Evolutionary conservation across 1,140 invertebrate genomes (phyloP).

Genomic region (Spodoptera litura): DNA sequence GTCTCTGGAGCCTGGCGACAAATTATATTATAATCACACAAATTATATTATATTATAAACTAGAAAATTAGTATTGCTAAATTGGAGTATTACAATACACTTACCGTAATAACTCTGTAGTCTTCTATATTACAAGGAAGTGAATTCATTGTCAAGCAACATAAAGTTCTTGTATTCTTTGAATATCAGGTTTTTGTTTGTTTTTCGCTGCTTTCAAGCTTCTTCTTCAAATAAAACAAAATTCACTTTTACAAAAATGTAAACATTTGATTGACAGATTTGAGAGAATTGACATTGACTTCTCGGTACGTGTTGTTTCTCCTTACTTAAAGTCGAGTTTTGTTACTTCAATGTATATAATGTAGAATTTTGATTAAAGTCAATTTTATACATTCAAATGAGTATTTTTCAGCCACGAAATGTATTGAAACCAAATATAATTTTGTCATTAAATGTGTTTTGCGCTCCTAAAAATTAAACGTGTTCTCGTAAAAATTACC

Average conservation of each 20-base stretch:
- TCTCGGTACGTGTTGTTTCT: no score
- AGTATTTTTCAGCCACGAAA: no score
- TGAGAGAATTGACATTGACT: no score
- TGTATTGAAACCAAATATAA: background rate
- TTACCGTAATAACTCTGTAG: conserved; percentile 57
- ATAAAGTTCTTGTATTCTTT: background rate
- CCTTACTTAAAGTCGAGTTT: no score
- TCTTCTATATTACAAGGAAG: conserved; percentile 46
- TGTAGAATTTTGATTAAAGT: no score
- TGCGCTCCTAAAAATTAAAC: background rate
- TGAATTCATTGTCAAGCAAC: conserved; percentile 1
- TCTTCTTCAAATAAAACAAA: no score
- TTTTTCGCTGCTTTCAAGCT: no score
- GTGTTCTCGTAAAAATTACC: background rate
- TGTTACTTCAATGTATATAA: no score
- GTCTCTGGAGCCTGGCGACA: conserved; percentile 88
- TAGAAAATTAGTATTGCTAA: background rate
- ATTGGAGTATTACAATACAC: conserved; percentile 21
- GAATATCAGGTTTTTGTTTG: background rate
- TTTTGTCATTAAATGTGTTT: background rate
- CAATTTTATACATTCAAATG: no score
- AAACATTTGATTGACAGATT: no score
- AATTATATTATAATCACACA: background rate
- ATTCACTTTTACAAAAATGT: no score
- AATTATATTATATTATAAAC: background rate